Evolutionary conservation across 1,140 invertebrate species (phyloP), one percentile per base, ranked within the genome.

Genomic region (Melipona quadrifasciata): DNA sequence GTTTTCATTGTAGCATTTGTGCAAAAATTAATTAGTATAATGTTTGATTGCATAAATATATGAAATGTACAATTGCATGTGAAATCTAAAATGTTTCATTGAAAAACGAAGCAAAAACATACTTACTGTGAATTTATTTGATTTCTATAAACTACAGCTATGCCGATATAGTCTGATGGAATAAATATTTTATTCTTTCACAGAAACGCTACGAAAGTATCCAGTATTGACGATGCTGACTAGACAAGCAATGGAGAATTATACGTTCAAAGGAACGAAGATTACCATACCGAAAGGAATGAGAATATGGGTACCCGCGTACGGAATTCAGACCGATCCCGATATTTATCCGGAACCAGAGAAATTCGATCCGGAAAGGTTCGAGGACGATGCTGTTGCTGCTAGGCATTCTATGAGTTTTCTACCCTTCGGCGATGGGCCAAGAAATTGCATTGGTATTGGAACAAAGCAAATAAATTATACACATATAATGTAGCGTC

Each of bases 351-450:
- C 84, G 14, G 57, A 82, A 21, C 84, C 84, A 6, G 80, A 86
- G 14, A 17, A 64, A 11, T 86, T 86, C n/a, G 80, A 86, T n/a
- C 84, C 84, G 17, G 80, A 85, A 55, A 85, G 84, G 24, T 85
- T 85, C 6, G 57, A 31, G 21, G 67, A 82, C 2, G 80, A 82
- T 8, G 53, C 24, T 14, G 19, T 64, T 2, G 34, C 53, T 16
- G 10, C 14, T 4, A 82, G 80, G 34, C 71, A 85, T 17, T 47
- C 79, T 2, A 85, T 76, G 79, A 34, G n/a, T 14, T 85, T 47
- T 39, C 51, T 85, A 53, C 24, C 84, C 2, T 85, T 85, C 16
- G 84, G 84, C 10, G 64, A 75, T 58, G 84, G 84, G 0, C 84
- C 84, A 10, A 70, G 84, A 51, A 85, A 76, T 65, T 85, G 84